Evolutionary conservation across 1,140 invertebrate species (phyloP), one percentile per base, ranked within the genome.

Genomic region (Eumeta japonica): DNA sequence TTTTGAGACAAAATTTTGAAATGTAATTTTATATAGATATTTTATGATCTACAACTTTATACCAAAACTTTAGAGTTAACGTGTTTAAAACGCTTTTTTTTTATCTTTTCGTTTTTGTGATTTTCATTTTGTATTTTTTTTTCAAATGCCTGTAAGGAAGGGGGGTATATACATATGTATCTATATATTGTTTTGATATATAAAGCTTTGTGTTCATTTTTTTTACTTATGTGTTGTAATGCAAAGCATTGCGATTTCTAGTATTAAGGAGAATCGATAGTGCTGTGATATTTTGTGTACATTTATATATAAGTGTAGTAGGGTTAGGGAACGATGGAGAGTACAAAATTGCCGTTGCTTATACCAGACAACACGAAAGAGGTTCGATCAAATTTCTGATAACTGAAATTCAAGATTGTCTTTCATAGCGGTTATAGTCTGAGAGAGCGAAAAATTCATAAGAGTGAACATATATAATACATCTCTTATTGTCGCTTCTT

Each of bases 261-360:
- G 65, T 57, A 58, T 72, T n/a, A n/a, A 72, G 70, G 67, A 60
- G 67, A 67, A 72, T 72, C 65, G 67, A 72, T 70, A 72, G 67
- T 72, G 67, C 67, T 72, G 67, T 72, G 67, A 72, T 72, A 72
- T 72, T 70, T 70, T 70, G 67, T 72, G 63, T 72, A 72, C 62
- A 72, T 67, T 60, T 68, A 70, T 62, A 52, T 46, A 52, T 60
- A 67, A 72, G 67, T 45, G 46, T 65, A 58, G 55, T 46, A 53
- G 59, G 54, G 61, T 59, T 59, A 63, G 41, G 57, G 54, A 58
- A 60, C 44, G 49, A 58, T n/a, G n/a, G 48, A 54, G 53, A 68
- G 61, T 68, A 72, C 64, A 71, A 72, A 67, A 40, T 50, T 46
- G 50, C 46, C 51, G 55, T 58, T 61, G 58, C 52, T 55, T 57